These are phyloP conservation scores for Gonocerus acuteangulatus DNA, from an alignment of 2,888 invertebrate species.

Conservation along the genomic window DNA sequence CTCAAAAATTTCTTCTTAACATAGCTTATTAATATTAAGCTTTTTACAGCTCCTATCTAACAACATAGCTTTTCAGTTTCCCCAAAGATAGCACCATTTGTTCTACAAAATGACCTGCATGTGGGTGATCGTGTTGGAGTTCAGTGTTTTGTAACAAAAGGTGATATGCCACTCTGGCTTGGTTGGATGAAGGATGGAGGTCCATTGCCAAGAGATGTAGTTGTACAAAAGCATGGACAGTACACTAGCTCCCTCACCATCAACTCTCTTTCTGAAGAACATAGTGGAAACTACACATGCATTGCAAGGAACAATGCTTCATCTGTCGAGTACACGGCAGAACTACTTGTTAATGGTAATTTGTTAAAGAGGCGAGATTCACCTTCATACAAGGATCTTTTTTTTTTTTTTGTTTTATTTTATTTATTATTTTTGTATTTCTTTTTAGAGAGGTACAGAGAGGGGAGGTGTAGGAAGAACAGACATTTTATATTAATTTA, in stretches of 20 bases:
- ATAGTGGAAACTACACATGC: slow-evolving; percentile 50
- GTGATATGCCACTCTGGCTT: slow-evolving; percentile 51
- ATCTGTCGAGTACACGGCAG: slow-evolving; percentile 45
- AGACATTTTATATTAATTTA: too few relatives aligned
- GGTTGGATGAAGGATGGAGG: slow-evolving; percentile 48
- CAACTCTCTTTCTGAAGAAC: slow-evolving; percentile 47
- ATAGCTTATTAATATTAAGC: neutral
- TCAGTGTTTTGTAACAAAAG: slow-evolving; percentile 48
- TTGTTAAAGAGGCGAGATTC: slow-evolving; percentile 1
- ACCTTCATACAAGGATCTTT: slow-evolving; percentile 7
- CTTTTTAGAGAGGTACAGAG: too few relatives aligned
- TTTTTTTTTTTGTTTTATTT: neutral
- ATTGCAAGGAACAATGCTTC: slow-evolving; percentile 48
- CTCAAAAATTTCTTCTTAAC: neutral
- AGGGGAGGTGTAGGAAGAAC: too few relatives aligned
- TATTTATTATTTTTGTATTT: neutral
- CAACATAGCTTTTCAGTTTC: slow-evolving; percentile 46
- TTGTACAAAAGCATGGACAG: slow-evolving; percentile 38
- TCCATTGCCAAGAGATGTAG: slow-evolving; percentile 38
- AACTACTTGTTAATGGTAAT: slow-evolving; percentile 48
- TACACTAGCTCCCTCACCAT: slow-evolving; percentile 45
- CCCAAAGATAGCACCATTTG: slow-evolving; percentile 49
- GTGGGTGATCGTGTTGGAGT: slow-evolving; percentile 47
- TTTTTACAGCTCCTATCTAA: slow-evolving; percentile 7
- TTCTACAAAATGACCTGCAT: slow-evolving; percentile 46